Percentiles rank a stretch among this genome's conserved stretches.
Evolutionary conservation across 2,888 invertebrate species (phyloP).

Genomic region (Nasonia oneida): DNA sequence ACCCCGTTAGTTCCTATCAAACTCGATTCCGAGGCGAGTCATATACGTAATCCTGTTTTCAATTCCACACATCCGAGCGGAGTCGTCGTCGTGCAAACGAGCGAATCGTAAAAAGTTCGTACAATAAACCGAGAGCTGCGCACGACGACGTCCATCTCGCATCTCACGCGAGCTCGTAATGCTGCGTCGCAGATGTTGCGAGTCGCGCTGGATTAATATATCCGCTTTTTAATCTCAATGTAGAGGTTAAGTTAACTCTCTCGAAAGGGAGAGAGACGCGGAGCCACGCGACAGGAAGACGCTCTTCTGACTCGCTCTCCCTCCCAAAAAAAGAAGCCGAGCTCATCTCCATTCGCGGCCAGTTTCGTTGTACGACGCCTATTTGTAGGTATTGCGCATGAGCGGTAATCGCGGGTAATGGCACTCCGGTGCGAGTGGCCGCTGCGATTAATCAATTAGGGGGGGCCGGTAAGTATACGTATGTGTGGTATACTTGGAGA

Average conservation of each 20-base stretch:
- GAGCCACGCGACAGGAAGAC: constrained; percentile 79
- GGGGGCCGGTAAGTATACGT: constrained; percentile 53
- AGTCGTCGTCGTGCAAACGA: not conserved
- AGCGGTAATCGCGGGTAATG: constrained; percentile 71
- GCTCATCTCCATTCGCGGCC: constrained; percentile 32
- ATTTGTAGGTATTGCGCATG: constrained; percentile 28
- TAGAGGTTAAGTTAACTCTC: constrained; percentile 75
- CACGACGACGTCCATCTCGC: constrained; percentile 54
- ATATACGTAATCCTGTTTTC: not conserved
- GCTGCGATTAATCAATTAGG: constrained; percentile 74
- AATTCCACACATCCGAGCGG: not conserved
- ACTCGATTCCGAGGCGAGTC: not conserved
- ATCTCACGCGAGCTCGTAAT: constrained; percentile 10
- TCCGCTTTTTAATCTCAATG: constrained; percentile 79
- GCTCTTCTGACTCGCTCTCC: constrained; percentile 65
- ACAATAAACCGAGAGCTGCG: not conserved
- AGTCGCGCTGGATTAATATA: constrained; percentile 76
- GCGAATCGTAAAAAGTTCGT: not conserved
- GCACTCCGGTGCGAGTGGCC: constrained; percentile 62
- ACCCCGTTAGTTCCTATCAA: not conserved
- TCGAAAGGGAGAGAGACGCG: constrained; percentile 75
- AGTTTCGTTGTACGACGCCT: constrained; percentile 28
- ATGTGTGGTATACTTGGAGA: not conserved
- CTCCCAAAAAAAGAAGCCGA: constrained; percentile 59
- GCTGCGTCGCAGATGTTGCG: constrained; percentile 58